Conservation (phyloP, 2,113 vertebrate genomes). For the Danionella cerebrum region DNA sequence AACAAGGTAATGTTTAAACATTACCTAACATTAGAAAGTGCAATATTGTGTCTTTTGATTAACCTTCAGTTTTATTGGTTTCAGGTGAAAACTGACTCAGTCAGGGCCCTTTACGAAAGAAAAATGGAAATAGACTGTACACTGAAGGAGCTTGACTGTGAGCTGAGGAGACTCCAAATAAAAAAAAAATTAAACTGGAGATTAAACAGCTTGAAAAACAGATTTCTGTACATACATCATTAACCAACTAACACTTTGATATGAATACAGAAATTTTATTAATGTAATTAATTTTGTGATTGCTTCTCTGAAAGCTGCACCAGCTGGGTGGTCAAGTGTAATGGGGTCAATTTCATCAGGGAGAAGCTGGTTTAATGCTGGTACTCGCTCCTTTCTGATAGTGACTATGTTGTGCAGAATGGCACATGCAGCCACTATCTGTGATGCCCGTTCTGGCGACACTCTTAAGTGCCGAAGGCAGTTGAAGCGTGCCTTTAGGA, state of each 20-base stretch:
- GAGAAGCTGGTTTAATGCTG: background rate
- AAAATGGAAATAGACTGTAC: background rate
- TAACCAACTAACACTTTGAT: background rate
- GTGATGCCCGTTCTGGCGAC: background rate
- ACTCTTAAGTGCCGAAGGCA: background rate
- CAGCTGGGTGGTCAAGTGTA: background rate
- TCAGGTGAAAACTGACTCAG: background rate
- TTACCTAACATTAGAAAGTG: background rate
- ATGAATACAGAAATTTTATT: background rate
- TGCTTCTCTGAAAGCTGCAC: background rate
- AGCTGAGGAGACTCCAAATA: background rate
- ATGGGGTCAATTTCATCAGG: background rate
- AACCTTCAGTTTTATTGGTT: background rate
- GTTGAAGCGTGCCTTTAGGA: conserved; percentile 2
- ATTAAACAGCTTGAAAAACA: background rate
- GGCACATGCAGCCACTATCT: background rate
- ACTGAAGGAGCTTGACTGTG: background rate
- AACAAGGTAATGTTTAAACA: background rate
- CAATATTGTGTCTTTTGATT: background rate
- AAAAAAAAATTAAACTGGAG: background rate
- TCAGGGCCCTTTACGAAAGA: background rate
- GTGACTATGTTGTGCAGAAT: conserved; percentile 1
- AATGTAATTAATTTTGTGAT: background rate
- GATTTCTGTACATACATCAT: background rate
- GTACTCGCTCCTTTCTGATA: background rate